Base-by-base conservation (phyloP, 2,888 invertebrate genomes). In the Melanostoma scalare region DNA sequence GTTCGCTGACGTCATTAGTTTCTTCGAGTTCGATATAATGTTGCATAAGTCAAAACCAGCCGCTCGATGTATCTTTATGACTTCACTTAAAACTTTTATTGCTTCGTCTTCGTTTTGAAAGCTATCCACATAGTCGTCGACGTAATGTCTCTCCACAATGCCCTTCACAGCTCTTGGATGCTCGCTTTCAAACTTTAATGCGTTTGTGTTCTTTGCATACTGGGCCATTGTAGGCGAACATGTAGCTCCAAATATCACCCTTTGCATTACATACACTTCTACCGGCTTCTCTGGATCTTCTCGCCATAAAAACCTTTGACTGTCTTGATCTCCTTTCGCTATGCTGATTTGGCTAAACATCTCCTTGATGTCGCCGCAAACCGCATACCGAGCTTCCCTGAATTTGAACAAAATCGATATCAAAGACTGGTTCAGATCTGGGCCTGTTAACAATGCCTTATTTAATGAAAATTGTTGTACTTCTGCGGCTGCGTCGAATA, bases 301-400 rank as follows among this genome's bases (percentile, higher is more conserved):
- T 10, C 58, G 48, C 76, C 79, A 81, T 3, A 85, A 46, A 53
- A 86, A 86, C 44, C 74, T 42, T 48, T 76, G 71, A 8, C 46
- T 36, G 10, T 71, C 55, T 40, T 79, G 72, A 44, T 85, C 79
- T 31, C 78, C 76, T 6, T 75, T 50, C 2, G 2, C 6, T 8
- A 82, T 56, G 10, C 31, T 8, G 3, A 85, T 63, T 52, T 80
- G 85, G 33, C 73, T 79, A 56, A 79, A 85, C 79, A 85, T 85
- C 56, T 20, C 20, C 20, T 20, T 20, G 20, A 20, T 20, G 20
- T 20, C 20, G 20, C 20, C 20, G 20, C 20, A 56, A 2, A 76
- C 73, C 4, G 77, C 85, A 44, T 72, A n/a, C 2, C 61, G 74
- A 2, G 73, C 50, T 35, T 76, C 46, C 3, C 80, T 48, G 9